Conservation (phyloP, 2,888 invertebrate species). For the Cataglyphis albicans region DNA sequence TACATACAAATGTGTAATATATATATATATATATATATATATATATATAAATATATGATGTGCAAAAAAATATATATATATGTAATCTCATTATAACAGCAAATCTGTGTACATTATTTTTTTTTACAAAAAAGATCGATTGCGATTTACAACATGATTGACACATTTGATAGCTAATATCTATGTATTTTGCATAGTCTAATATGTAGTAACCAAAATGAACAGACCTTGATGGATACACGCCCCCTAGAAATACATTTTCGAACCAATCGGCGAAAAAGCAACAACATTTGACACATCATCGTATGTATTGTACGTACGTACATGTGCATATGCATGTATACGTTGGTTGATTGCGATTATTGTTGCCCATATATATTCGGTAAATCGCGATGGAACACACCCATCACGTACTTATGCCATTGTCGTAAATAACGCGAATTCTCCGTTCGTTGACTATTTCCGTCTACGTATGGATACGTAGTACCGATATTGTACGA, state of each 20-base stretch:
- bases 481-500: neutral
- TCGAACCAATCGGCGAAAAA: slow-evolving; percentile 13
- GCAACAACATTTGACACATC: slow-evolving; percentile 17
- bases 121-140: neutral
- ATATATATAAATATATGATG: neutral
- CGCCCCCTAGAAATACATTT: neutral
- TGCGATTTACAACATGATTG: neutral
- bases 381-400: slow-evolving; percentile 28
- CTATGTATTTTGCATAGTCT: neutral
- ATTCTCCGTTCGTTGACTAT: neutral
- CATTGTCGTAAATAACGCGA: slow-evolving; percentile 12
- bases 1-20: neutral
- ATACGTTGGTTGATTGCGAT: slow-evolving; percentile 9
- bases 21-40: slow-evolving; percentile 20
- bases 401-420: slow-evolving; percentile 30
- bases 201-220: neutral
- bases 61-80: neutral
- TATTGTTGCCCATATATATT: neutral
- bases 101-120: neutral
- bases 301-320: neutral
- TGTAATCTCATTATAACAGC: neutral
- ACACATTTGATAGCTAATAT: neutral
- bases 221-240: neutral
- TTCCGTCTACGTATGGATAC: neutral
- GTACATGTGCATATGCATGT: neutral